Base-by-base conservation (phyloP, 2,888 invertebrate genomes). In the Spisula solida region DNA sequence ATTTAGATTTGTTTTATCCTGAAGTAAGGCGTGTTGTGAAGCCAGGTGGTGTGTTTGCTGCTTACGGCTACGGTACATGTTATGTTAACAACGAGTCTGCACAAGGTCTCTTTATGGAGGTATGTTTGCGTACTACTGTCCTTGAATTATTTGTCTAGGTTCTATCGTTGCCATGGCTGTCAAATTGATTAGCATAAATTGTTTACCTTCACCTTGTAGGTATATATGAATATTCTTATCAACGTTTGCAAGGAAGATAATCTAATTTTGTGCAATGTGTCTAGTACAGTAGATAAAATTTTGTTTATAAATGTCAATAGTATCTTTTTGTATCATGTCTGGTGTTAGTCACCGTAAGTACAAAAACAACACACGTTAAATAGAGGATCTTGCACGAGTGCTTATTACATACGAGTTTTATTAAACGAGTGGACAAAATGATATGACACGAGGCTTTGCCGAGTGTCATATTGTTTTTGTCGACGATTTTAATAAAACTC, bases 21-120 rank as follows among this genome's bases (percentile, higher is more conserved):
- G 97, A 97, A 94, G 96, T 95, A 0, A 94, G 95, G 83, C 94
- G 97, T 56, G 95, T 97, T n/a, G 93, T 97, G 25, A 95, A 94
- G 34, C 96, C 93, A 25, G 95, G 96, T 81, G 97, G 97, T 0
- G 96, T 96, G 25, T 90, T 97, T 29, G 97, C 96, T 41, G 94
- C 90, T 0, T 95, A 94, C 82, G 95, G 95, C n/a, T 95, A 95
- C 85, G 94, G 94, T 0, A 83, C 88, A 12, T 88, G 89, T 81
- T 78, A 66, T 8, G 41, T 95, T 34, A 93, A 94, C 51, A 91
- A 93, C 31, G 55, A 66, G 2, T 87, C 91, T 25, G 94, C 93
- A 2, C 87, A 93, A 18, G 47, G 82, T 20, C 20, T 86, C 20
- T 81, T 91, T 48, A 85, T 82, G 31, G 82, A 91, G 88, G 93